Evolutionary conservation across 2,797 vertebrate genomes (phyloP), one percentile per base, ranked within the genome.

Genomic region (Naso thynnoides): DNA sequence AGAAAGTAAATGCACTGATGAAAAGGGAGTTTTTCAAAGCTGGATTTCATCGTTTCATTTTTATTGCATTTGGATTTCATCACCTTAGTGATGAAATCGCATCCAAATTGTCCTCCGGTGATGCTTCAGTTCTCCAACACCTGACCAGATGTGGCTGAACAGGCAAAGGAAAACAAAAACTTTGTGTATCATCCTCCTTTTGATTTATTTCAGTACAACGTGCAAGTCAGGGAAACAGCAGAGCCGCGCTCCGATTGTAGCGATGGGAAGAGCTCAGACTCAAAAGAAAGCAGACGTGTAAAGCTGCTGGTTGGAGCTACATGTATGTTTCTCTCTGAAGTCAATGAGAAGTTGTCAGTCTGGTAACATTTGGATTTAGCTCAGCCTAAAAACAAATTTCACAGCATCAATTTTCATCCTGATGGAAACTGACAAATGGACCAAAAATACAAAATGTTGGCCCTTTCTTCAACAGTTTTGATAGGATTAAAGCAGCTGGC

Each of bases 41-140:
- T 27, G 18, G 41, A 65, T 75, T 82, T 80, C 36, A 10, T 33
- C 56, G 68, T 75, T 78, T 81, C 69, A 71, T 81, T 84, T 87
- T 82, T 81, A 85, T 91, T 89, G 84, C 88, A 76, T 63, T 81
- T 78, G 71, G 79, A 84, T 89, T 89, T 87, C 85, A 80, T 91
- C 86, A 88, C 44, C 38, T 0, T 1, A 0, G 33, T 85, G 84
- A 89, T 81, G 88, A 84, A 88, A 86, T 78, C 76, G 75, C 70
- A 73, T 75, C 50, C 70, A 81, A 80, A 75, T 84, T 77, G 78
- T 88, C 84, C 71, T 82, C 55, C 26, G 21, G 81, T 86, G 69
- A 82, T 73, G 61, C 76, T 82, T 77, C 73, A 47, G 48, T 69
- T 59, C 83, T 81, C 23, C 52, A 69, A 36, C 77, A 69, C 86